phyloP scores from a whole-genome alignment of 2,888 invertebrate genomes.

The Didymodactylos carnosus region DNA sequence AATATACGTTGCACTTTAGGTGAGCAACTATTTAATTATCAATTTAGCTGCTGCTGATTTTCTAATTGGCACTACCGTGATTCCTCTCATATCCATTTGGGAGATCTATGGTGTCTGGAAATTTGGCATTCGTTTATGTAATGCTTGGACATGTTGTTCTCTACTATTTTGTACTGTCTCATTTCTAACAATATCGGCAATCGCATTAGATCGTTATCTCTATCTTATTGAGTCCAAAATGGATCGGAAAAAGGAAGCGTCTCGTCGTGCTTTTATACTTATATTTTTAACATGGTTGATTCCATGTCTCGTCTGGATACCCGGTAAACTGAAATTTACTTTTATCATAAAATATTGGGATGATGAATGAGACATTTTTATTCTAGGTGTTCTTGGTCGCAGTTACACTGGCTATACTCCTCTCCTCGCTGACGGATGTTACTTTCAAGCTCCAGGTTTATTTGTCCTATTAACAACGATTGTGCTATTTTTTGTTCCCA shows the following conservation, averaged over 20 bases:
- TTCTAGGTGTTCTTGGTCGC: slow-evolving; percentile 15
- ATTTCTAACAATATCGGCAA: background rate
- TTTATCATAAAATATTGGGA: too few relatives aligned
- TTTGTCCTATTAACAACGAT: slow-evolving; percentile 18
- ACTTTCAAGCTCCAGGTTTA: slow-evolving; percentile 20
- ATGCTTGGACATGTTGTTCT: background rate
- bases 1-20: background rate
- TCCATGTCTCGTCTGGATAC: slow-evolving; percentile 21
- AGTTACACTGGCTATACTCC: slow-evolving; percentile 16
- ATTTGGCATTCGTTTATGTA: background rate
- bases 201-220: background rate
- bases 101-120: background rate
- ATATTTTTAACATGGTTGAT: slow-evolving; percentile 20
- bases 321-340: too few relatives aligned
- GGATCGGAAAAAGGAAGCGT: slow-evolving; percentile 16
- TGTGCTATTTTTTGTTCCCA: slow-evolving; percentile 17
- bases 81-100: background rate
- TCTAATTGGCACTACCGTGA: background rate
- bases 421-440: slow-evolving; percentile 19
- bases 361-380: slow-evolving; percentile 12
- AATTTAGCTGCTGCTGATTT: background rate
- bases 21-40: background rate
- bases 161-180: background rate
- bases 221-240: background rate
- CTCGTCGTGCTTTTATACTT: slow-evolving; percentile 18